Evolutionary conservation across 1,140 invertebrate species (phyloP), one percentile per base, ranked within the genome.

Genomic region (Drosophila oshimai): DNA sequence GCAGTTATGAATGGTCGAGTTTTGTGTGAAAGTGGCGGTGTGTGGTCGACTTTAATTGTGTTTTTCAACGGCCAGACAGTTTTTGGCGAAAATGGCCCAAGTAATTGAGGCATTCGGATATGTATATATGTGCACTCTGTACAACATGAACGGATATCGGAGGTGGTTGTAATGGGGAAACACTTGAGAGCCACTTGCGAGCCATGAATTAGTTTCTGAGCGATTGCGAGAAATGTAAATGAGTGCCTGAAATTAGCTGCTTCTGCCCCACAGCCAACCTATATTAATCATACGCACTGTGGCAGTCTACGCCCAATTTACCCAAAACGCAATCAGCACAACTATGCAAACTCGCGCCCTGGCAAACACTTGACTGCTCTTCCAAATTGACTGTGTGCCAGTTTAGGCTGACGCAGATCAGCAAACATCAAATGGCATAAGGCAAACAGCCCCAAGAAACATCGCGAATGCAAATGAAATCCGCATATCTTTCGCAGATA

Each of bases 41-140:
- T n/a, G n/a, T n/a, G n/a, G n/a, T n/a, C n/a, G 45, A 62, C 70
- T 67, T 49, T 62, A 84, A 84, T 68, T 80, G 75, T 50, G 33
- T 77, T 77, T 62, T 50, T 46, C 70, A 60, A 4, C n/a, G 34
- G 46, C 33, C 24, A 34, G 50, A 20, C 29, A 37, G 41, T 13
- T 15, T 58, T 65, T 37, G 33, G 13, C 42, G 61, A 65, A 65
- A 65, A 65, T 64, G 26, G 33, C 18, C 15, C 13, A 31, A 17
- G 58, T 65, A 65, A 65, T 65, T 50, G 57, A 29, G 33, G 57
- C 41, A 18, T 13, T 20, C 6, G 9, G n/a, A 22, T 4, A 22
- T 9, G 17, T 5, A 22, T 20, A 13, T 17, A n/a, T n/a, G n/a
- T n/a, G n/a, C n/a, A n/a, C n/a, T n/a, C n/a, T n/a, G n/a, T n/a